These are phyloP conservation scores for Cryptoleucopteryx plumbea DNA, from an alignment of 2,113 vertebrate genomes.

Conservation along the genomic window DNA sequence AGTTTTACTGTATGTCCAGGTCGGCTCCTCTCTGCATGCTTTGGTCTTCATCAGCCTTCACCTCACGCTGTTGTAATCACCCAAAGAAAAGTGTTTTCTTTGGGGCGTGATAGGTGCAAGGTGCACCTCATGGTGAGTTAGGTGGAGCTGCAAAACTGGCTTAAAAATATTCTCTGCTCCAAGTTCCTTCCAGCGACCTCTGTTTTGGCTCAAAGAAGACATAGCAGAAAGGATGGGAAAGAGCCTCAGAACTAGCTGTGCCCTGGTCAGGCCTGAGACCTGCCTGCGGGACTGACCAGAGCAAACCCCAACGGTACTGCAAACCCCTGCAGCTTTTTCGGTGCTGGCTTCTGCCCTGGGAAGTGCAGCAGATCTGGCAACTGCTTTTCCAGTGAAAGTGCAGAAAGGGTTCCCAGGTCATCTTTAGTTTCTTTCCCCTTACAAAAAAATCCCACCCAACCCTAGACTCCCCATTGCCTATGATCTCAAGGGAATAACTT, in stretches of 20 bases:
- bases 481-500: not conserved
- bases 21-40: not conserved
- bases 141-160: not conserved
- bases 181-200: not conserved
- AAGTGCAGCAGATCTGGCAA: not conserved
- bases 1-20: not conserved
- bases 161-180: not conserved
- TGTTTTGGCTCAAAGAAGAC: not conserved
- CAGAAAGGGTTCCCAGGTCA: not conserved
- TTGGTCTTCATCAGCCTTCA: not conserved
- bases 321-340: not conserved
- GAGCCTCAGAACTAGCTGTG: not conserved
- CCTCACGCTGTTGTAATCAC: not conserved
- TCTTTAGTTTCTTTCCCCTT: not conserved
- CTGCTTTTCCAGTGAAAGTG: not conserved
- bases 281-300: rapidly evolving
- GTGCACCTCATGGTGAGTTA: rapidly evolving
- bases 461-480: not conserved
- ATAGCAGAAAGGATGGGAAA: not conserved
- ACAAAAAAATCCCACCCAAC: not conserved
- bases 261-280: not conserved
- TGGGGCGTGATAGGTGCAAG: not conserved
- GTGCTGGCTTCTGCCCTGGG: not conserved
- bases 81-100: not conserved
- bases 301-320: not conserved